Evolutionary conservation across 2,888 invertebrate genomes (phyloP).

Genomic region (Eupithecia insigniata): DNA sequence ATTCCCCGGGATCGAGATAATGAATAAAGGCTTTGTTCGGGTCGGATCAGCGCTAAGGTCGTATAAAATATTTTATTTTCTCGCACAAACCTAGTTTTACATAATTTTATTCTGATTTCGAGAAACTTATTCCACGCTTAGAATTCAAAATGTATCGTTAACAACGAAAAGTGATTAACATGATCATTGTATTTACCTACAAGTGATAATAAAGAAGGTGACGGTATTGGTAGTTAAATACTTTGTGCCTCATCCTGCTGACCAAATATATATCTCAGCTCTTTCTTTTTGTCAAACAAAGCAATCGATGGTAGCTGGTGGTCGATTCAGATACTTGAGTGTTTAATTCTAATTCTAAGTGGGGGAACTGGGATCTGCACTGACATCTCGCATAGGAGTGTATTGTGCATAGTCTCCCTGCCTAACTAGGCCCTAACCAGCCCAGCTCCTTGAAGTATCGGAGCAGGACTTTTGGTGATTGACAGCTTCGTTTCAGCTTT

Average conservation of each 20-base stretch:
- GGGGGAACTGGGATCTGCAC: too few species aligned
- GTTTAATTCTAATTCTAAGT: too few species aligned
- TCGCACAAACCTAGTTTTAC: constrained; percentile 10
- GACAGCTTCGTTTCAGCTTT: too few species aligned
- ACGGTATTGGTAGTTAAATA: not conserved
- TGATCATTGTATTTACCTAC: not conserved
- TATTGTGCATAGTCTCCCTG: too few species aligned
- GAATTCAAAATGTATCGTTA: constrained; percentile 3
- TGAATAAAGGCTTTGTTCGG: constrained; percentile 25
- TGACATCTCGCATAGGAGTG: too few species aligned
- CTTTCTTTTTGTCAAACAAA: not conserved
- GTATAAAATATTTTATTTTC: constrained; percentile 16
- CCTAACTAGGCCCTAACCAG: too few species aligned
- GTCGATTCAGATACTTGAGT: too few species aligned
- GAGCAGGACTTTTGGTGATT: too few species aligned
- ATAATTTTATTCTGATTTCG: constrained; percentile 23
- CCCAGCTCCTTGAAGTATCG: too few species aligned
- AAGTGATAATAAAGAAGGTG: not conserved
- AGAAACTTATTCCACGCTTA: constrained; percentile 5
- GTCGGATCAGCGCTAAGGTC: constrained; percentile 8
- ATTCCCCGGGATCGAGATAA: constrained; percentile 15
- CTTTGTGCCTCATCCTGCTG: not conserved
- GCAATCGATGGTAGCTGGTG: too few species aligned
- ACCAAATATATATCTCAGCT: not conserved
- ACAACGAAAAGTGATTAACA: not conserved